phyloP scores from a whole-genome alignment of 2,113 vertebrate species.

The Aspidoscelis tigris region DNA sequence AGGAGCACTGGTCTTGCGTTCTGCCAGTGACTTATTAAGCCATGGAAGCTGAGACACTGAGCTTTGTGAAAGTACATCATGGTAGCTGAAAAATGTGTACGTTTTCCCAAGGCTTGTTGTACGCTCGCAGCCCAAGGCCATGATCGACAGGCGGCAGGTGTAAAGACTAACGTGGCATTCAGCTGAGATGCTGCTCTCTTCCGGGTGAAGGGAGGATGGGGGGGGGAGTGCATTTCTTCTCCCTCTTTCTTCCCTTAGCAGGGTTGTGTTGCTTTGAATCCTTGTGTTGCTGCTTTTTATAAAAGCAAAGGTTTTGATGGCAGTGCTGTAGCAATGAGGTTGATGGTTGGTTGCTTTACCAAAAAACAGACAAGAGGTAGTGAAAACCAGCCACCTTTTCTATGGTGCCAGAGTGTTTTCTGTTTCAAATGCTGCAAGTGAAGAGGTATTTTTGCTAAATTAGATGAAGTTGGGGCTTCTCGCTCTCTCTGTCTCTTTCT shows the following conservation, averaged over 20 bases:
- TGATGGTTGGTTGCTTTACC: not conserved
- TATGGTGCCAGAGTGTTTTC: not conserved
- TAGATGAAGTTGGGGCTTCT: not conserved
- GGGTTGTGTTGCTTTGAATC: not conserved
- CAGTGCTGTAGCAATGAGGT: not conserved
- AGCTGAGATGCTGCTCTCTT: not conserved
- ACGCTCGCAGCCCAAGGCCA: not conserved
- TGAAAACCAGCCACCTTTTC: not conserved
- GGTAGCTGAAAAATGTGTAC: constrained; percentile 43
- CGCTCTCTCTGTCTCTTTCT: not conserved
- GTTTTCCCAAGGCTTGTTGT: constrained; percentile 57
- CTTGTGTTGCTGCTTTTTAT: not conserved
- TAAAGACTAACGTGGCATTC: constrained; percentile 11
- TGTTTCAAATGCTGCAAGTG: constrained; percentile 12
- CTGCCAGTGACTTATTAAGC: not conserved
- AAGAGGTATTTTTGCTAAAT: not conserved
- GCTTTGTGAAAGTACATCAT: not conserved
- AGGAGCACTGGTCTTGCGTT: not conserved
- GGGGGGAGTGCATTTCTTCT: not conserved
- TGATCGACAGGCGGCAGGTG: constrained; percentile 36
- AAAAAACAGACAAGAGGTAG: not conserved
- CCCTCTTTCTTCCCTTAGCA: constrained; percentile 13
- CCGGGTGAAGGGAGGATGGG: fast-evolving
- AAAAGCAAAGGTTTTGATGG: not conserved
- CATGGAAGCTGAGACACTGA: not conserved